Percentiles rank a stretch among this genome's conserved stretches.
Evolutionary conservation across 2,797 vertebrate genomes (phyloP).

Genomic region (Calcarius lapponicus): DNA sequence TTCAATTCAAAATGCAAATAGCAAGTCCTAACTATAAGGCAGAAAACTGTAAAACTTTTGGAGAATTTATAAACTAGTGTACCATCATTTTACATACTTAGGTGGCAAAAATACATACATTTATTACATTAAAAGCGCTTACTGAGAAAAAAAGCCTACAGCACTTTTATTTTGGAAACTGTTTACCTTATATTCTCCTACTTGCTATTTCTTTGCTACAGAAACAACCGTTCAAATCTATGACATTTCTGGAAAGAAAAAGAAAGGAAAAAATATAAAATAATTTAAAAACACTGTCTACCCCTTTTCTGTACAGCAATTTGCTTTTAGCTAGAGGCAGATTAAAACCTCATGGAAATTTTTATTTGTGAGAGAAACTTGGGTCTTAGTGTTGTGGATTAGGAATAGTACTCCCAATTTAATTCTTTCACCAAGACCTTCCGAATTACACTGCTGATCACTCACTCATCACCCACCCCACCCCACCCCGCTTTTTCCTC

Average conservation of each 20-base stretch:
- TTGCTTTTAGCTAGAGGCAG: not conserved
- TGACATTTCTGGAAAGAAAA: not conserved
- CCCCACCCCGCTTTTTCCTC: not conserved
- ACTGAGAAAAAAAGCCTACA: not conserved
- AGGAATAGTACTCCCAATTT: not conserved
- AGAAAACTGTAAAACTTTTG: not conserved
- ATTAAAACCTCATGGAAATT: not conserved
- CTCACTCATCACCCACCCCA: not conserved
- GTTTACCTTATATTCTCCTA: not conserved
- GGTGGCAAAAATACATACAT: not conserved
- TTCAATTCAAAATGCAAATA: not conserved
- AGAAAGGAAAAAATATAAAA: not conserved
- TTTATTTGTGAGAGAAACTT: not conserved
- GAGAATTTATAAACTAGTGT: not conserved
- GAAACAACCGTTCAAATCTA: not conserved
- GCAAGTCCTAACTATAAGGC: not conserved
- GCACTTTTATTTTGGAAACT: not conserved
- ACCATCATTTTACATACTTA: not conserved
- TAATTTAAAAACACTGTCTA: not conserved
- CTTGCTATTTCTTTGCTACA: not conserved
- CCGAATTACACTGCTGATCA: not conserved
- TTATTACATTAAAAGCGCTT: not conserved
- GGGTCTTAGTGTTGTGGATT: rapidly evolving
- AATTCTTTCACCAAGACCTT: not conserved
- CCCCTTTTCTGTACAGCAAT: not conserved